Evolutionary conservation across 2,888 invertebrate species (phyloP).

Genomic region (Eretmocerus hayati): DNA sequence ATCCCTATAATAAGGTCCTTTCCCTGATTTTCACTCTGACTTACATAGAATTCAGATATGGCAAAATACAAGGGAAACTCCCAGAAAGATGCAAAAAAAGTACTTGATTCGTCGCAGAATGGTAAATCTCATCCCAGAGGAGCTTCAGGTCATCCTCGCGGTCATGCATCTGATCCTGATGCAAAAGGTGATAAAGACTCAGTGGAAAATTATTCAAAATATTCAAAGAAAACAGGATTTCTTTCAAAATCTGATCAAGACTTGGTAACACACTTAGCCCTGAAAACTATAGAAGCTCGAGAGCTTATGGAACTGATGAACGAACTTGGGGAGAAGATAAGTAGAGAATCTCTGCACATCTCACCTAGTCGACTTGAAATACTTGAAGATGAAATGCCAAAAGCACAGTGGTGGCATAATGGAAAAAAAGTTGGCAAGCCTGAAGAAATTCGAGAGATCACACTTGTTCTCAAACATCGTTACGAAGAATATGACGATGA

Average conservation of each 20-base stretch:
- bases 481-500: constrained; percentile 10
- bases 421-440: constrained; percentile 10
- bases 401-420: constrained; percentile 20
- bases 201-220: constrained; percentile 31
- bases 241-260: constrained; percentile 29
- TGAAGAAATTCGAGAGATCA: constrained; percentile 12
- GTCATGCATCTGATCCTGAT: constrained; percentile 29
- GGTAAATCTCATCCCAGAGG: constrained; percentile 17
- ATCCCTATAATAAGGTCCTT: no score
- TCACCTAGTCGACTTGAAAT: neutral
- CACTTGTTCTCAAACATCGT: constrained; percentile 31
- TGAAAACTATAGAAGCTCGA: constrained; percentile 16
- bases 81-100: constrained; percentile 17
- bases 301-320: constrained; percentile 27
- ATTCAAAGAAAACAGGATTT: constrained; percentile 31
- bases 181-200: constrained; percentile 24
- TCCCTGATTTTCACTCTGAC: no score
- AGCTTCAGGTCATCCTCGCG: constrained; percentile 31
- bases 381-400: constrained; percentile 20
- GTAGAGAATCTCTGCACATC: neutral
- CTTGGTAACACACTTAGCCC: constrained; percentile 24
- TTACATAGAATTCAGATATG: no score
- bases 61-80: constrained; percentile 31
- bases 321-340: neutral
- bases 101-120: constrained; percentile 32